Evolutionary conservation across 1,140 invertebrate species (phyloP), one percentile per base, ranked within the genome.

Genomic region (Zaprionus inermis): DNA sequence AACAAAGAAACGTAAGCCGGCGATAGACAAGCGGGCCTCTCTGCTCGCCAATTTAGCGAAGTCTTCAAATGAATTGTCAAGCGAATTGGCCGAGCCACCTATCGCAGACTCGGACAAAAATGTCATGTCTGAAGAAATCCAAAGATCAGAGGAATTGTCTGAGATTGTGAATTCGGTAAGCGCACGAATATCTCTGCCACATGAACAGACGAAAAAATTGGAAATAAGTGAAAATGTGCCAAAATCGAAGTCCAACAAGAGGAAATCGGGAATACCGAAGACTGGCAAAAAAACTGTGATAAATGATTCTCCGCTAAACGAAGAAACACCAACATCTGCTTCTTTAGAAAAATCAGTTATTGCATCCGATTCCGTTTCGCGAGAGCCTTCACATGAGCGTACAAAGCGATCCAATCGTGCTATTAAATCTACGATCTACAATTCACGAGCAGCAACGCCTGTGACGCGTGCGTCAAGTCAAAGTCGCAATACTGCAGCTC

Each of bases 301-400:
- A 24, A 36, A 38, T 20, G 65, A 68, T 6, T 24, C 46, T n/a
- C 5, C 34, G 20, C 0, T 32, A 46, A 14, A 20, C 28, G 28
- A 38, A 18, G 55, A 18, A 36, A 11, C 18, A 11, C 28, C n/a
- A 16, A 44, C 38, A 16, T 2, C 12, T n/a, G 14, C 6, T 41
- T n/a, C 6, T 16, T 2, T 7, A 16, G 38, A 44, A 3, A n/a
- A 44, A 44, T 44, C n/a, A 44, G n/a, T 16, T 44, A 16, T 9
- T 9, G n/a, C 2, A 9, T 44, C 38, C 38, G 2, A n/a, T 44
- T 44, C 38, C n/a, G 38, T 9, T n/a, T 64, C 61, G n/a, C 22
- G 61, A n/a, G 61, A 64, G 5, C 32, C 60, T 14, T 65, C 49
- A n/a, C 38, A 16, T 18, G 61, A 65, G 34, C 61, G 51, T 30